Base-by-base conservation (phyloP, 2,888 invertebrate species). In the Notodromas monacha region DNA sequence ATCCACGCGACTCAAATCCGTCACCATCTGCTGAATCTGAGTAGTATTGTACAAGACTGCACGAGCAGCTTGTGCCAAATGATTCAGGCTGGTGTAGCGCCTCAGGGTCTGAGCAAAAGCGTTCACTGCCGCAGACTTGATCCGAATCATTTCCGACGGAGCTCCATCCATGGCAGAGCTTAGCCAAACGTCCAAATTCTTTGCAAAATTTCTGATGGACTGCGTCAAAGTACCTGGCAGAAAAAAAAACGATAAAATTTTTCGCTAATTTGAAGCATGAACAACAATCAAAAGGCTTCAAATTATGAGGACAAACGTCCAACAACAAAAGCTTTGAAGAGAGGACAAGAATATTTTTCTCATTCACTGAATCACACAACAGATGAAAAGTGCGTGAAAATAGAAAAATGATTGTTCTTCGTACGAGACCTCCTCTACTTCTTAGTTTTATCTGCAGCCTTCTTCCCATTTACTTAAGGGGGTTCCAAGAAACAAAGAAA, bases 31-130 rank as follows among this genome's bases (percentile, higher is more conserved):
- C 40, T 68, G 66, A 43, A 89, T 84, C 57, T 89, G 86, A 39
- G 69, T 66, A 39, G 72, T 67, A 53, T 89, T 92, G 51, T 79
- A 76, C 38, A 92, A 61, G 33, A 92, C 89, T 31, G 86, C 84
- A 31, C 89, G 60, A 4, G 89, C 89, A 30, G 84, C 81, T 52
- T 73, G 70, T 36, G 92, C 89, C 43, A 92, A 58, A 52, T 92
- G 92, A 55, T 92, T 92, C 36, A 96, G 58, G 15, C 84, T 84
- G 4, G 92, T 92, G 56, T 92, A 92, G 21, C 89, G 68, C 26
- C 86, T 62, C 43, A 92, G 52, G 13, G 79, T 86, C 50, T 86
- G 84, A 42, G 86, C 74, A 50, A 92, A 76, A 12, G 76, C 73
- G 36, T 73, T 70, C 2, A 84, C 81, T 10, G 72, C 67, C 14